A percentile compares a stretch with the other conserved stretches of the same genome.
These are phyloP conservation scores for Phyllotreta striolata DNA, from an alignment of 2,888 invertebrate genomes.

Conservation along the genomic window DNA sequence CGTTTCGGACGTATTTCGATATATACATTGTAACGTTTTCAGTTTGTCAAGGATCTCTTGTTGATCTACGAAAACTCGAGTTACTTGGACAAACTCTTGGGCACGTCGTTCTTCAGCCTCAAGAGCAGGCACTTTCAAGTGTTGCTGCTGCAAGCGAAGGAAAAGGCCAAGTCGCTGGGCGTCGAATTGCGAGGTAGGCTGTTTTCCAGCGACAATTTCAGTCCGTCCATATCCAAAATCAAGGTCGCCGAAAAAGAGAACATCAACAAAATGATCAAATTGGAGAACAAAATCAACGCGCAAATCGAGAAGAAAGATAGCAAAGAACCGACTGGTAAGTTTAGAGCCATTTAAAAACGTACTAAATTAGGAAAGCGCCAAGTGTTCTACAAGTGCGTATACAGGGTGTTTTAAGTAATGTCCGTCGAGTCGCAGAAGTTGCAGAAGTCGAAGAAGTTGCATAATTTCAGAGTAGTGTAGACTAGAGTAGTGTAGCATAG, in stretches of 20 bases:
- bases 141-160: slow-evolving; percentile 77
- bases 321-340: slow-evolving; percentile 50
- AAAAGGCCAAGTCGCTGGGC: slow-evolving; percentile 76
- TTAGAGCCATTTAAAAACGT: slow-evolving; percentile 8
- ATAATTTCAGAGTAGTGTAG: too few relatives aligned
- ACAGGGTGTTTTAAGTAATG: too few relatives aligned
- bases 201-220: slow-evolving; percentile 52
- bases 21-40: slow-evolving; percentile 51
- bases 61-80: slow-evolving; percentile 87
- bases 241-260: slow-evolving; percentile 59
- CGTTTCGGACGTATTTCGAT: neutral
- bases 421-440: too few relatives aligned
- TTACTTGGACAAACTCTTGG: slow-evolving; percentile 84
- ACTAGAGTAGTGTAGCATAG: too few relatives aligned
- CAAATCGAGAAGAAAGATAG: slow-evolving; percentile 55
- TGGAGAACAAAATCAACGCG: slow-evolving; percentile 58
- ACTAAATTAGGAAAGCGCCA: too few relatives aligned
- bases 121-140: slow-evolving; percentile 74
- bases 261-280: slow-evolving; percentile 58
- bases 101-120: slow-evolving; percentile 78
- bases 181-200: slow-evolving; percentile 69
- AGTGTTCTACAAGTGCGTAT: too few relatives aligned
- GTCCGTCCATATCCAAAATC: slow-evolving; percentile 50
- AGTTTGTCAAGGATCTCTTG: slow-evolving; percentile 80
- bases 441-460: too few relatives aligned